Evolutionary conservation across 2,888 invertebrate species (phyloP), one percentile per base, ranked within the genome.

Genomic region (Hedya salicella): DNA sequence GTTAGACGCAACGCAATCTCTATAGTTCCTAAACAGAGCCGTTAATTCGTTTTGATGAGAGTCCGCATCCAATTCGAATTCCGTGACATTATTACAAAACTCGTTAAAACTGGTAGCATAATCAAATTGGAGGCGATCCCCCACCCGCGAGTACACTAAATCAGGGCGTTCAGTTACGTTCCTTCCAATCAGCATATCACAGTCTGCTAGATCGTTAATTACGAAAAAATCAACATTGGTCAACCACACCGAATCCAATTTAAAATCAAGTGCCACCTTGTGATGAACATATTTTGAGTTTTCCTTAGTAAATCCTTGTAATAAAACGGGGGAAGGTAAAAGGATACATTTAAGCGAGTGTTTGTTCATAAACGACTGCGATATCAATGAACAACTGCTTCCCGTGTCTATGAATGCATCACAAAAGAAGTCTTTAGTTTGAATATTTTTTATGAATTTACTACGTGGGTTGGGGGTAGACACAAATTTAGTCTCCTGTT

Each of bases 161-260:
- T 54, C 66, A 1, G 62, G 1, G 1, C 67, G 62, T 57, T 69
- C 70, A 2, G 70, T 72, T 5, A 72, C 48, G 42, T 72, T 72
- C 5, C 72, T 14, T 0, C 71, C 71, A 16, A 73, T 69, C 3
- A 73, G 53, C 13, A 73, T 63, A 1, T 71, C 64, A 48, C 71
- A 71, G 0, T 64, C 70, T 6, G 56, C 30, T 8, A 71, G 44
- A 9, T 69, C 70, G 13, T 57, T 25, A 9, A 57, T 46, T 14
- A 46, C n/a, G 25, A 42, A 57, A 17, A 46, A 57, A 19, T 57
- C 57, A 11, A 57, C 17, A 17, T 44, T 30, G 0, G 30, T 16
- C n/a, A 54, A 14, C 13, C 6, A 25, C 25, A 54, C 40, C 3
- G 40, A 40, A 42, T 54, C 54, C 2, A 57, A 9, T 46, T 57